Evolutionary conservation across 2,113 vertebrate species (phyloP).

Genomic region (Pangasianodon gigas): DNA sequence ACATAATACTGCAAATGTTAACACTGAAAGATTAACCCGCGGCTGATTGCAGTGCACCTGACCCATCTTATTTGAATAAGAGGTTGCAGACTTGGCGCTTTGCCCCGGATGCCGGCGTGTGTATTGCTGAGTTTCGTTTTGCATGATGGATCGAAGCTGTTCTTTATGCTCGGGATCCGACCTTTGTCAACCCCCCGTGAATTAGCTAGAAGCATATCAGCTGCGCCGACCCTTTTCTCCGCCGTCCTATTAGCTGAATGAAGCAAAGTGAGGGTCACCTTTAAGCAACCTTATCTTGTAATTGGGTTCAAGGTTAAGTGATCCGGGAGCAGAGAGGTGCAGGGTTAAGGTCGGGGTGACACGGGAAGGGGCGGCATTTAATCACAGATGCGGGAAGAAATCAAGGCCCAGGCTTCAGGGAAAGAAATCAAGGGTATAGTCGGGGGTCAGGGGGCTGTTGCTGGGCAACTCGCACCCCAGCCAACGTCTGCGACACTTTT

Average conservation of each 20-base stretch:
- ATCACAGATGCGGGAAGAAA: slow-evolving; percentile 74
- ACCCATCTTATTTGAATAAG: slow-evolving; percentile 57
- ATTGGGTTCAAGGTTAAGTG: slow-evolving; percentile 85
- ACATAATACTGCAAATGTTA: slow-evolving; percentile 15
- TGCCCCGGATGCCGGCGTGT: slow-evolving; percentile 53
- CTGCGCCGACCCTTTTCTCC: slow-evolving; percentile 71
- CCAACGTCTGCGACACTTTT: slow-evolving; percentile 74
- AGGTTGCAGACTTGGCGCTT: slow-evolving; percentile 64
- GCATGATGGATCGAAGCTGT: slow-evolving; percentile 74
- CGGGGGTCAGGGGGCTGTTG: slow-evolving; percentile 59
- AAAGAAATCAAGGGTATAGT: slow-evolving; percentile 68
- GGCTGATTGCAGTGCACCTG: slow-evolving; percentile 33
- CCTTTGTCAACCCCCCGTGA: slow-evolving; percentile 73
- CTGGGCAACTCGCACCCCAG: slow-evolving; percentile 70
- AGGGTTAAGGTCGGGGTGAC: slow-evolving; percentile 75
- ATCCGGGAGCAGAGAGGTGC: slow-evolving; percentile 70
- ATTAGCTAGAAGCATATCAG: slow-evolving; percentile 76
- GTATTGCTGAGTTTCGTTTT: slow-evolving; percentile 76
- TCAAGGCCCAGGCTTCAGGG: slow-evolving; percentile 65
- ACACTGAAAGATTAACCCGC: slow-evolving; percentile 25
- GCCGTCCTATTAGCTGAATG: slow-evolving; percentile 72
- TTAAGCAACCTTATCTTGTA: slow-evolving; percentile 83
- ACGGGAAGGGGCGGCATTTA: slow-evolving; percentile 70
- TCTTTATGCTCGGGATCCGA: slow-evolving; percentile 72
- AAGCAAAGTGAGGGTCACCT: slow-evolving; percentile 68